Evolutionary conservation across 2,113 vertebrate genomes (phyloP).

Genomic region (Genyomyrus donnyi): DNA sequence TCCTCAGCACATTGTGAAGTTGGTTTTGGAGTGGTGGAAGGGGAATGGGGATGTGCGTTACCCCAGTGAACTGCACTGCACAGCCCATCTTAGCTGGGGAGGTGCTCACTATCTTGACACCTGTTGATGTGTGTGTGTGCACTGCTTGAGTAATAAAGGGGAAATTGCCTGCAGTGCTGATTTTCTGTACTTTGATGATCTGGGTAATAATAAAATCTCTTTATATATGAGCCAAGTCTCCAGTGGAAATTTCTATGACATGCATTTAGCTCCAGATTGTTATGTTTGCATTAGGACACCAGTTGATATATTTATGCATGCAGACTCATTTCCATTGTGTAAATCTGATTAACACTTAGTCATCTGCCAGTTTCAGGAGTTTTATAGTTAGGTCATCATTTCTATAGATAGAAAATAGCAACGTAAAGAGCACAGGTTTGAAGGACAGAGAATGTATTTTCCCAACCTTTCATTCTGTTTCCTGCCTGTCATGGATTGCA

Average conservation of each 20-base stretch:
- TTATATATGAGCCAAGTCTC: not conserved
- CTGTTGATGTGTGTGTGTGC: not conserved
- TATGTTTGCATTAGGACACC: not conserved
- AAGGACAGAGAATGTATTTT: not conserved
- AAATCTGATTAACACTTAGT: not conserved
- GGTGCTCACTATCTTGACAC: not conserved
- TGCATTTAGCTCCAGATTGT: not conserved
- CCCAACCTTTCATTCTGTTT: not conserved
- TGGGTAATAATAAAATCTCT: not conserved
- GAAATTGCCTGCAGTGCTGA: not conserved
- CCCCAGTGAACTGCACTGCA: not conserved
- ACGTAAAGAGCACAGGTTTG: not conserved
- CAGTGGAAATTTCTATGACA: not conserved
- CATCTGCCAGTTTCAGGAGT: not conserved
- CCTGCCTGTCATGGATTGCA: not conserved
- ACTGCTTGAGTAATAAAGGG: not conserved
- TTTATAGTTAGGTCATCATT: not conserved
- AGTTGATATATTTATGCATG: not conserved
- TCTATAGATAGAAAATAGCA: not conserved
- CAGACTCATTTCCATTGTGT: not conserved
- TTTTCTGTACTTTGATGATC: not conserved
- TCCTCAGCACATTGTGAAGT: too few relatives aligned
- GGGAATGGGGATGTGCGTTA: not conserved
- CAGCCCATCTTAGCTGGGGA: not conserved
- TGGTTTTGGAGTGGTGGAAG: too few relatives aligned